phyloP scores from a whole-genome alignment of 1,140 invertebrate species.

The Druon quercuslanigerum region DNA sequence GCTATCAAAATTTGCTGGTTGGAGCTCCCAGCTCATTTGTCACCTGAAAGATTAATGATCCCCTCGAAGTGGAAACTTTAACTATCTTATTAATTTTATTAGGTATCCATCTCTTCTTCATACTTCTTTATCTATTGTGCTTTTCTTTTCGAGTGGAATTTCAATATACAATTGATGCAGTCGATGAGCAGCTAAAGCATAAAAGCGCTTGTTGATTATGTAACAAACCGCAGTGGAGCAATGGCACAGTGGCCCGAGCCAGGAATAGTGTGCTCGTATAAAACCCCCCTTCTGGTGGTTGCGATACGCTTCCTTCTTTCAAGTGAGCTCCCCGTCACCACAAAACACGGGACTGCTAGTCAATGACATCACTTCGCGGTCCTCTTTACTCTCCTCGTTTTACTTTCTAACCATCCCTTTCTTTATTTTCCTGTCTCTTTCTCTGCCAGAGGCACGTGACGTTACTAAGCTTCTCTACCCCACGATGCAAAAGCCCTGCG shows the following conservation, averaged over 20 bases:
- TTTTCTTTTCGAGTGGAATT: no score
- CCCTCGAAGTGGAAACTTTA: no score
- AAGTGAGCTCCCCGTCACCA: not conserved
- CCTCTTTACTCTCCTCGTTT: conserved; percentile 34
- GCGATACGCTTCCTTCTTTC: not conserved
- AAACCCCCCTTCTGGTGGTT: not conserved
- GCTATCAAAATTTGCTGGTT: no score
- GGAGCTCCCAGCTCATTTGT: no score
- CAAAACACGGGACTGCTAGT: conserved; percentile 34
- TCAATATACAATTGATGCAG: no score
- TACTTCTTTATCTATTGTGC: no score
- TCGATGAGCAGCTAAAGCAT: not conserved
- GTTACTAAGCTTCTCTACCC: conserved; percentile 41
- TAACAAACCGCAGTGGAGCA: not conserved
- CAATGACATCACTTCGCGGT: conserved; percentile 53
- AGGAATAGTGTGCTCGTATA: not conserved
- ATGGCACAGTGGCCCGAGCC: not conserved
- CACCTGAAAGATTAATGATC: no score
- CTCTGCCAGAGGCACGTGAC: conserved; percentile 43
- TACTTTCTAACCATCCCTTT: conserved; percentile 35
- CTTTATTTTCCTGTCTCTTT: conserved; percentile 33
- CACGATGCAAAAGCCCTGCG: conserved; percentile 40
- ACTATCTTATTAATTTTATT: no score
- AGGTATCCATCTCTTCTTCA: no score
- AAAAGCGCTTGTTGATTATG: not conserved